Conservation (phyloP, 2,113 vertebrate genomes). For the Petroica traversi region DNA sequence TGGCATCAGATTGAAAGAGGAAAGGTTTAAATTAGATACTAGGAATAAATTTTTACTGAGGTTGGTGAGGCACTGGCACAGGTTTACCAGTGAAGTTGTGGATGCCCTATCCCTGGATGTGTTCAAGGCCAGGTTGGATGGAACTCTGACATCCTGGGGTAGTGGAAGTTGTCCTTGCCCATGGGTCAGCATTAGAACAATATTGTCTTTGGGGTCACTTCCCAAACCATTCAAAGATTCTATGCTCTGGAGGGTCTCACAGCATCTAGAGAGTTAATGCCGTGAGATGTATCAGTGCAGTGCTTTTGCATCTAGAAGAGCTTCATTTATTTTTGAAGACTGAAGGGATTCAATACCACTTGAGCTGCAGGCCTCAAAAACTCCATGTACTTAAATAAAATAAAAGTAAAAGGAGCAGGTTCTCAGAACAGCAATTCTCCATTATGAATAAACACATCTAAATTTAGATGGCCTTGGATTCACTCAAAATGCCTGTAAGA, state of each 20-base stretch:
- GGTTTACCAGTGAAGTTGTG: neutral
- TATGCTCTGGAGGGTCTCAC: neutral
- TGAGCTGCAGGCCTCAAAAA: neutral
- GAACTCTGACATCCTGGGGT: neutral
- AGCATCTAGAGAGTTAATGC: neutral
- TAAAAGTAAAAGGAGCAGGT: neutral
- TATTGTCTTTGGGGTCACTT: neutral
- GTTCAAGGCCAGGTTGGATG: neutral
- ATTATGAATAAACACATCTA: slow-evolving; percentile 51
- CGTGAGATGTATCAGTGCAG: neutral
- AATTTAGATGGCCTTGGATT: slow-evolving; percentile 45
- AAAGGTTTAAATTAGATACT: neutral
- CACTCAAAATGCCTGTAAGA: slow-evolving; percentile 35
- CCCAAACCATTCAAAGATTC: neutral
- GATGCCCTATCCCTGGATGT: neutral
- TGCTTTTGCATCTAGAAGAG: neutral
- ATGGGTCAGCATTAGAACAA: accelerated
- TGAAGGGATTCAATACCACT: neutral
- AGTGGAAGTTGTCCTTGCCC: neutral
- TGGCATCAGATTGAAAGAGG: neutral
- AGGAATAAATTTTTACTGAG: neutral
- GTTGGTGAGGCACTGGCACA: neutral
- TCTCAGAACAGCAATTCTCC: neutral
- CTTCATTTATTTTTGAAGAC: slow-evolving; percentile 21
- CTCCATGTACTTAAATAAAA: slow-evolving; percentile 4